These are phyloP conservation scores for Dipodomys spectabilis DNA, from an alignment of 2,113 vertebrate species.

Conservation along the genomic window DNA sequence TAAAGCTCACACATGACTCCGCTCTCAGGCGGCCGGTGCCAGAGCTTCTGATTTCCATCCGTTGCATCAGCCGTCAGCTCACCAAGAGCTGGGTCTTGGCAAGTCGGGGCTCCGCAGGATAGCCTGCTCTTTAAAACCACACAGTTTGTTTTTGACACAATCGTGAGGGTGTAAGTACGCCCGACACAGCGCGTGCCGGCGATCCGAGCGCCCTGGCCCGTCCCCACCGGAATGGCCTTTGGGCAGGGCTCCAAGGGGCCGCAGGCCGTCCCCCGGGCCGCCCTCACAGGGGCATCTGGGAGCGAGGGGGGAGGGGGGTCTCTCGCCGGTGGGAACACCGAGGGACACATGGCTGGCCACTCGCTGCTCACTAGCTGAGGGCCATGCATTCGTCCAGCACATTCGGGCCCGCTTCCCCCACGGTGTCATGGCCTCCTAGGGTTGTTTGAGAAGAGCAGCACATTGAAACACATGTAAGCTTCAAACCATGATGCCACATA, in stretches of 20 bases:
- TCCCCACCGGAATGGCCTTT: accelerated
- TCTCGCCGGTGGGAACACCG: accelerated
- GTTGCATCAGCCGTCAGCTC: conserved; percentile 24
- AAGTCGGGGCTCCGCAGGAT: not conserved
- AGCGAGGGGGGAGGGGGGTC: too few species aligned
- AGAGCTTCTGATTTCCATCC: conserved; percentile 36
- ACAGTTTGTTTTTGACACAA: not conserved
- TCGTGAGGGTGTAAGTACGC: not conserved
- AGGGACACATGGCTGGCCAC: too few species aligned
- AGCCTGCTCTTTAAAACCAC: not conserved
- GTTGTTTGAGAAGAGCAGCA: not conserved
- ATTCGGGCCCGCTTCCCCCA: too few species aligned
- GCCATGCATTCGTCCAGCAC: accelerated
- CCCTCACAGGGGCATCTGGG: too few species aligned
- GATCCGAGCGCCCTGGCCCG: accelerated
- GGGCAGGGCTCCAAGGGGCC: accelerated
- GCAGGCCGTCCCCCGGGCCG: accelerated
- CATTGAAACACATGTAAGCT: accelerated
- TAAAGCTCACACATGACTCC: conserved; percentile 26
- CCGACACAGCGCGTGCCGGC: not conserved
- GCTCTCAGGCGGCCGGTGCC: not conserved
- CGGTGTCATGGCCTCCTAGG: accelerated
- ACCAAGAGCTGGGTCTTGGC: accelerated
- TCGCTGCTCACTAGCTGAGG: too few species aligned
- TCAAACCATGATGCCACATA: not conserved